phyloP scores from a whole-genome alignment of 2,888 invertebrate species.

The Leptogaster cylindrica region DNA sequence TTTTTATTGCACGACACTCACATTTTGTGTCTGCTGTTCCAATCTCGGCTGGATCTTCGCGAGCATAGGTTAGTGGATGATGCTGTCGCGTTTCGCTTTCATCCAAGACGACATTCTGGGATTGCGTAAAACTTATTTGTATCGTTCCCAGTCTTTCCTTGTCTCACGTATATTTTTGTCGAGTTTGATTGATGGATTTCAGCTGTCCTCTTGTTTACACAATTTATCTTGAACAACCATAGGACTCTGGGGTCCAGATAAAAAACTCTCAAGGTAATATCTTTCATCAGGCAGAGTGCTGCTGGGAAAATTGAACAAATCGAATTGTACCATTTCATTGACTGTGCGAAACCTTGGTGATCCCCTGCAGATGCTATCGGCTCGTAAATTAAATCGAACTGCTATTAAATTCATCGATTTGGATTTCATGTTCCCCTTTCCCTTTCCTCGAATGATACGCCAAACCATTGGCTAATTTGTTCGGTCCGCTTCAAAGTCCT shows the following conservation, averaged over 20 bases:
- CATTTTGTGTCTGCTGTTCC: neutral
- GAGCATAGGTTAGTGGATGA: neutral
- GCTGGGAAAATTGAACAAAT: neutral
- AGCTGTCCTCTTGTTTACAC: constrained; percentile 2
- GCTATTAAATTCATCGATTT: no score
- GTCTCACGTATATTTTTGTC: constrained; percentile 22
- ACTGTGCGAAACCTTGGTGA: neutral
- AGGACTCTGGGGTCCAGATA: neutral
- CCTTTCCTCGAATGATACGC: neutral
- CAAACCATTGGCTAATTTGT: neutral
- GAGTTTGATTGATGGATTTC: constrained; percentile 26
- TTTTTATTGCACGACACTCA: neutral
- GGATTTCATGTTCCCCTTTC: neutral
- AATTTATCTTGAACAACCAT: neutral
- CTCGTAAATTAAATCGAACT: no score
- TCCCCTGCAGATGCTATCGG: neutral
- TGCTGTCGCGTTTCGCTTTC: constrained; percentile 20
- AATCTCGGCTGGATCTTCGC: neutral
- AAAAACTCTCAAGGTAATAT: neutral
- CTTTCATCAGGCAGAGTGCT: neutral
- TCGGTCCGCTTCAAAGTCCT: constrained; percentile 15
- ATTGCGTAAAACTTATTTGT: constrained; percentile 31
- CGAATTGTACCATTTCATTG: neutral
- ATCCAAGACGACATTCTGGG: neutral
- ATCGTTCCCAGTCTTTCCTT: neutral